Evolutionary conservation across 1,140 invertebrate species (phyloP), one percentile per base, ranked within the genome.

Genomic region (Caerostris darwini): DNA sequence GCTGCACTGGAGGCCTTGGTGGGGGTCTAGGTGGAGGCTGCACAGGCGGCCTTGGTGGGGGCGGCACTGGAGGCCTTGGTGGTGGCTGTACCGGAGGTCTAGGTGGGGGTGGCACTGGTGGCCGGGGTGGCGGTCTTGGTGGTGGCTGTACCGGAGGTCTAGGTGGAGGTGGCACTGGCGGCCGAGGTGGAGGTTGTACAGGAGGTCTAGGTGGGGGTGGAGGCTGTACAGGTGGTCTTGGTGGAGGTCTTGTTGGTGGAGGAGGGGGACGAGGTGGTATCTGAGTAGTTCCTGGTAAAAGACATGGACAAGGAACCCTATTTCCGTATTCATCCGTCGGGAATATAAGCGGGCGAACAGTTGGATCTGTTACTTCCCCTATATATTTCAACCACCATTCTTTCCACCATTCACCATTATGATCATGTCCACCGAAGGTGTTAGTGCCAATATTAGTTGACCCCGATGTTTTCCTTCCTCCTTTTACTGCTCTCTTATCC

Each of bases 351-450:
- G 95, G 95, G 0, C 92, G 14, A 1, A 94, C 95, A n/a, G 95
- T 95, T 2, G 95, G 95, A 86, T 95, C 95, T n/a, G 94, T 94
- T 34, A 94, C 95, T 53, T 95, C 95, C 64, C 90, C 83, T 19
- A 95, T 95, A 71, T 95, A 95, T 90, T 94, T 94, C 54, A 17
- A 54, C 95, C 95, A 95, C 95, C 95, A 95, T 77, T 93, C 95
- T 64, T 94, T 94, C 95, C 95, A 95, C 95, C 95, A 95, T 71
- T 95, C 95, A 4, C 92, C 92, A 10, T n/a, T 50, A 57, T 94
- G 85, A 10, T 8, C 54, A 67, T 94, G 85, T 6, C 67, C 83
- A 19, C 83, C 91, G 3, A 88, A 59, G 14, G 56, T 12, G 6
- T 87, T 56, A 12, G 56, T 81, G 6, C 71, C 71, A 50, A 71